A percentile compares a stretch with the other conserved stretches of the same genome.
Conservation (phyloP, 2,888 invertebrate genomes). For the Drosophila leonis region DNA sequence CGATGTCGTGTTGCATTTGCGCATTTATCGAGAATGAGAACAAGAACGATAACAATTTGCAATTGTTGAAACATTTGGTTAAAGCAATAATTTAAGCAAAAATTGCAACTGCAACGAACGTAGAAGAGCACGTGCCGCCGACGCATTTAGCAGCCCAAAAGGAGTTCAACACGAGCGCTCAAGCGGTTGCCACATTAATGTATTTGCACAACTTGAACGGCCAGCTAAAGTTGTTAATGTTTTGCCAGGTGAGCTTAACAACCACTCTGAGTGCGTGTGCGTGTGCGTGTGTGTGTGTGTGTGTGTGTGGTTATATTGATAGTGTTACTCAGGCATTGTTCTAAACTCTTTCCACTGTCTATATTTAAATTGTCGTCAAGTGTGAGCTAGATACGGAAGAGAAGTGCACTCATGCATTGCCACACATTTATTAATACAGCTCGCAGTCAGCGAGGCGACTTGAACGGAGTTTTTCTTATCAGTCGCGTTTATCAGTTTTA, state of each 20-base stretch:
- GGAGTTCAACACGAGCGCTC: constrained; percentile 7
- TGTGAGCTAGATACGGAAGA: constrained; percentile 29
- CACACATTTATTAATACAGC: constrained; percentile 24
- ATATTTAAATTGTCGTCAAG: constrained; percentile 21
- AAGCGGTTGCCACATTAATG: constrained; percentile 16
- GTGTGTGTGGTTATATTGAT: constrained; percentile 4
- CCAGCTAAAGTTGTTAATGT: constrained; percentile 48
- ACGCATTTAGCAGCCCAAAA: constrained; percentile 19
- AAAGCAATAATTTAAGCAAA: constrained; percentile 49
- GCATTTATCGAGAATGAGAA: background rate
- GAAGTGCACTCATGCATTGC: constrained; percentile 15
- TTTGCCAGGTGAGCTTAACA: constrained; percentile 55
- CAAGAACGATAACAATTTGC: constrained; percentile 39
- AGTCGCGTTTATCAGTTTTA: constrained; percentile 45
- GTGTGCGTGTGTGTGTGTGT: background rate
- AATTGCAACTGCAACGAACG: constrained; percentile 26
- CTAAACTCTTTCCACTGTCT: constrained; percentile 13
- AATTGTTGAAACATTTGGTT: constrained; percentile 48
- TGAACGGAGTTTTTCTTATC: constrained; percentile 37
- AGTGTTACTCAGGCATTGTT: constrained; percentile 17
- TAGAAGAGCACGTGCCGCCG: constrained; percentile 31
- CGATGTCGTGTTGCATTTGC: constrained; percentile 20
- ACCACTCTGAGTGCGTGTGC: too few species aligned
- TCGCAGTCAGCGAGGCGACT: constrained; percentile 5
- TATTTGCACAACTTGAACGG: constrained; percentile 11